Evolutionary conservation across 2,113 vertebrate genomes (phyloP).

Genomic region (Percopsis transmontana): DNA sequence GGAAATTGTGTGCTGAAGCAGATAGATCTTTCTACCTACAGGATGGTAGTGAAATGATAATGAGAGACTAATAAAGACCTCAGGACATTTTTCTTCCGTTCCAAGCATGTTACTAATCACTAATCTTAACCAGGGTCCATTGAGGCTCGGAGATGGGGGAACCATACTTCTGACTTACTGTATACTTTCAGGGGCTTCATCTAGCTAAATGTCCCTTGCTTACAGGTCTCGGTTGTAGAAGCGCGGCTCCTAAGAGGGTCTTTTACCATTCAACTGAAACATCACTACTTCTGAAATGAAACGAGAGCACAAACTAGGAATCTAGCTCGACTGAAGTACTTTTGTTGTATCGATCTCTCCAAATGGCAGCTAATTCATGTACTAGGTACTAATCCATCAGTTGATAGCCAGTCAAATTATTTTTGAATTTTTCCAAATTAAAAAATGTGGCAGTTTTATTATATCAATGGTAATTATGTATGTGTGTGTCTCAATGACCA

Average conservation of each 20-base stretch:
- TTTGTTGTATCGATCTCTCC: too few relatives aligned
- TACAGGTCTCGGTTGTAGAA: slow-evolving; percentile 41
- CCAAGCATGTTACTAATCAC: slow-evolving; percentile 15
- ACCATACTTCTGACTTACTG: slow-evolving; percentile 2
- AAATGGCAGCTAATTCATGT: too few relatives aligned
- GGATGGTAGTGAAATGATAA: slow-evolving; percentile 84
- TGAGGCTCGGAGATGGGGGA: slow-evolving; percentile 12
- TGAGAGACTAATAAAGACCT: slow-evolving; percentile 51
- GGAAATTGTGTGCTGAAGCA: slow-evolving; percentile 86
- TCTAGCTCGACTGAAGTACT: too few relatives aligned
- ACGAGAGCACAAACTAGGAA: not conserved
- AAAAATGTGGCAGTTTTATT: slow-evolving; percentile 9
- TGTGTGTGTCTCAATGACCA: not conserved
- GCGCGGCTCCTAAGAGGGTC: slow-evolving; percentile 66
- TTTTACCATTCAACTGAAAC: not conserved
- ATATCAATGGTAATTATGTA: not conserved
- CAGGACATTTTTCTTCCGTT: slow-evolving; percentile 57
- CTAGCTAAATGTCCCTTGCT: slow-evolving; percentile 13
- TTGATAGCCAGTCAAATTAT: not conserved
- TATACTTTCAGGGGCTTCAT: slow-evolving; percentile 13
- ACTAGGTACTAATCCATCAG: too few relatives aligned
- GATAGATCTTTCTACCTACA: slow-evolving; percentile 81
- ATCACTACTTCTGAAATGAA: slow-evolving; percentile 2
- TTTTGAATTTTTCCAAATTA: slow-evolving; percentile 20
- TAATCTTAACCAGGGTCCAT: slow-evolving; percentile 6